Conservation (phyloP, 2,888 invertebrate genomes). For the Matsumyia berberina region DNA sequence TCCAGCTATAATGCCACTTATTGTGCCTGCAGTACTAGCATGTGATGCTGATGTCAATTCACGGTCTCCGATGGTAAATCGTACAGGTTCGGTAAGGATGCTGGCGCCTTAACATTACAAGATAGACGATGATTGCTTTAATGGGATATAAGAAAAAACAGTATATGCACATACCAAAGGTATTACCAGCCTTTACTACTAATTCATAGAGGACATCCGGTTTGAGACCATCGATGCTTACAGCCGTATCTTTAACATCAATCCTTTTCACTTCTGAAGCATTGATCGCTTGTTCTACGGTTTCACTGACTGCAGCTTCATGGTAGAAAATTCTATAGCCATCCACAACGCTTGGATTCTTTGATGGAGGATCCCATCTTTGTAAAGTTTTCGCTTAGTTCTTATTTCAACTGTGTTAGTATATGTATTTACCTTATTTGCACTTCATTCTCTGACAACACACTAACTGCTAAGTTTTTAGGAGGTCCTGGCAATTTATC, state of each 20-base stretch:
- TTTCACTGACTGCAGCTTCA: constrained; percentile 85
- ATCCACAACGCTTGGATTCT: constrained; percentile 93
- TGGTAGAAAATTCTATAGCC: constrained; percentile 93
- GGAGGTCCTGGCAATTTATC: constrained; percentile 93
- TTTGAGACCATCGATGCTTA: constrained; percentile 89
- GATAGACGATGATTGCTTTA: not conserved
- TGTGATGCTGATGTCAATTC: constrained; percentile 89
- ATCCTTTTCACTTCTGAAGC: constrained; percentile 87
- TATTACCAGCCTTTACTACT: constrained; percentile 92
- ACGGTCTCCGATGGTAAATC: constrained; percentile 91
- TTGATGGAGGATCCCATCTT: constrained; percentile 92
- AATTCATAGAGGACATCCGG: constrained; percentile 91
- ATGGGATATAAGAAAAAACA: not conserved
- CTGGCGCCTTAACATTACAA: constrained; percentile 87
- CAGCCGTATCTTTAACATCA: constrained; percentile 90
- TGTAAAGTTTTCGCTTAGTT: not conserved
- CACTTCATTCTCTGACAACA: constrained; percentile 86
- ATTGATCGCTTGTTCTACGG: constrained; percentile 76
- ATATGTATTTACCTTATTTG: constrained; percentile 85
- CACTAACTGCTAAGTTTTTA: constrained; percentile 86
- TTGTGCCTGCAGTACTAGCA: constrained; percentile 83
- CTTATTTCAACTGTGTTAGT: constrained; percentile 51
- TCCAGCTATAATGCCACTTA: constrained; percentile 84
- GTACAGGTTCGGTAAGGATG: constrained; percentile 89
- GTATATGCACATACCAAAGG: constrained; percentile 85